phyloP scores from a whole-genome alignment of 2,797 vertebrate genomes.

The Xiphorhynchus erythropygius region DNA sequence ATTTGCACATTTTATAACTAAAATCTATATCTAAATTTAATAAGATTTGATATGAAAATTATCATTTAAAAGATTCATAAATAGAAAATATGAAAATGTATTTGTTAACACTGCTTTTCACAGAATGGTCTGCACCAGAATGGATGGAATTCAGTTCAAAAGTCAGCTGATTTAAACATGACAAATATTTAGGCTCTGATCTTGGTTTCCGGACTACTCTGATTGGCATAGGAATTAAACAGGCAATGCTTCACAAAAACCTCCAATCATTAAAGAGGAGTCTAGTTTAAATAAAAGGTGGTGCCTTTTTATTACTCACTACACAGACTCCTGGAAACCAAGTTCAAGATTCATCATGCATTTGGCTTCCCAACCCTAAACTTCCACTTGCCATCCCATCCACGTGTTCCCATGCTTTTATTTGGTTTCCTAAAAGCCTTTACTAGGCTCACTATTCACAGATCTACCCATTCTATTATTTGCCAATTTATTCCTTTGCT shows the following conservation, averaged over 20 bases:
- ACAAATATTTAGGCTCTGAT: background rate
- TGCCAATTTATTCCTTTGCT: background rate
- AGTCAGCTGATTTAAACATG: background rate
- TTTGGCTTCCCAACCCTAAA: background rate
- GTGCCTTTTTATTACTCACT: background rate
- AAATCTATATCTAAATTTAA: background rate
- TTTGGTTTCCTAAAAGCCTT: background rate
- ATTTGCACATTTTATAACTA: background rate
- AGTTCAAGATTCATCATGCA: background rate
- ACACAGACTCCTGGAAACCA: background rate
- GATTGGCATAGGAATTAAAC: background rate
- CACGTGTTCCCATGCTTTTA: accelerated
- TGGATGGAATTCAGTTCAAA: background rate
- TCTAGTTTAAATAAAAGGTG: background rate
- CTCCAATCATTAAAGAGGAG: background rate
- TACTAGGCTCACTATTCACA: background rate
- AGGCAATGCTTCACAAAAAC: background rate
- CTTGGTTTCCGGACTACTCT: background rate
- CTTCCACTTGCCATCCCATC: background rate
- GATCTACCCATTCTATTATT: background rate
- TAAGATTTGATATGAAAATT: background rate
- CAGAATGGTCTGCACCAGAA: background rate
- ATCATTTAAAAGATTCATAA: background rate
- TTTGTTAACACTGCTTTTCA: background rate
- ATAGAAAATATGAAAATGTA: background rate